These are phyloP conservation scores for Malurus leucopterus DNA, from an alignment of 2,797 vertebrate genomes.

Conservation along the genomic window DNA sequence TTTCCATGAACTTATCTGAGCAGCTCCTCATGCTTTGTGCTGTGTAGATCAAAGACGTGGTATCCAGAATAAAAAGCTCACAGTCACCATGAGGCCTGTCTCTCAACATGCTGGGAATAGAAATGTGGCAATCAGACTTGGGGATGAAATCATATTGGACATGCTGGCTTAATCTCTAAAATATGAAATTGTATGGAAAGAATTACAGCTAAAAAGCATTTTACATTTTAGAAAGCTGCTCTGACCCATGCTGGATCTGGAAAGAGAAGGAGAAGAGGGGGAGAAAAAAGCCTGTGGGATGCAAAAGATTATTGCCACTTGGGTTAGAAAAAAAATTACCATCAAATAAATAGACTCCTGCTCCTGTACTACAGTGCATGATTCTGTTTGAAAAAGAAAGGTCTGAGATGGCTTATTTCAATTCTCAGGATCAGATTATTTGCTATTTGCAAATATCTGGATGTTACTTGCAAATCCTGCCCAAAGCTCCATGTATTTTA, in stretches of 20 bases:
- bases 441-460: constrained; percentile 22
- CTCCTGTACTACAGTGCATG: not conserved
- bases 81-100: not conserved
- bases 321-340: not conserved
- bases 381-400: constrained; percentile 13
- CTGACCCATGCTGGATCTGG: constrained; percentile 19
- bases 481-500: constrained; percentile 10
- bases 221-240: constrained; percentile 37
- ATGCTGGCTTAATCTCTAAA: constrained; percentile 49
- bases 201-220: constrained; percentile 55
- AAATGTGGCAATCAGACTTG: constrained; percentile 48
- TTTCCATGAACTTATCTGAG: not conserved
- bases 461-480: constrained; percentile 16
- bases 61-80: constrained; percentile 26
- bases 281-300: not conserved
- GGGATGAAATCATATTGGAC: constrained; percentile 54
- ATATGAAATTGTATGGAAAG: constrained; percentile 52
- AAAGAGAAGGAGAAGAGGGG: not conserved
- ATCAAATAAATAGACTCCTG: not conserved
- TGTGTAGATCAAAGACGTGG: constrained; percentile 35
- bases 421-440: constrained; percentile 21
- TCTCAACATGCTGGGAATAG: constrained; percentile 32
- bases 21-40: not conserved
- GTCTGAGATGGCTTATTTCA: not conserved
- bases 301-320: not conserved